These are phyloP conservation scores for Garra rufa DNA, from an alignment of 2,113 vertebrate species.

Conservation along the genomic window DNA sequence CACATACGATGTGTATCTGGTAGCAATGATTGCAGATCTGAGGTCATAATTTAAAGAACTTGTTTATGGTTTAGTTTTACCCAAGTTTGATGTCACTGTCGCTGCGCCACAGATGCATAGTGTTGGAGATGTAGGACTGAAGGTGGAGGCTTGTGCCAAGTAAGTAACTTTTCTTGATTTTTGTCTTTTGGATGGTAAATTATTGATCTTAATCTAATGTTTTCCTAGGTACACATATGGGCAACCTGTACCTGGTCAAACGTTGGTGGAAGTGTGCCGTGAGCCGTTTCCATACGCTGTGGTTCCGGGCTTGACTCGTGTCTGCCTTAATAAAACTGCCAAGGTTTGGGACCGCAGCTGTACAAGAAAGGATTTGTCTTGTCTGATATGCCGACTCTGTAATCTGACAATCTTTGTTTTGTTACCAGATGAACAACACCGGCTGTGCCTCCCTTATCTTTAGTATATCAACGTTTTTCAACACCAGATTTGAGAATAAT, in stretches of 20 bases:
- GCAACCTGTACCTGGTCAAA: slow-evolving; percentile 70
- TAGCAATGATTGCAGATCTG: not conserved
- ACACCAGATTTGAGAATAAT: not conserved
- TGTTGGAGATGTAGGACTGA: slow-evolving; percentile 53
- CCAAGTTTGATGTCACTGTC: slow-evolving; percentile 67
- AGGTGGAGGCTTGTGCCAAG: slow-evolving; percentile 65
- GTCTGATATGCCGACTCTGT: accelerated
- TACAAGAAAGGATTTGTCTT: too few relatives aligned
- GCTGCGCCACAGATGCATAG: slow-evolving; percentile 40
- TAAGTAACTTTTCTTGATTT: too few relatives aligned
- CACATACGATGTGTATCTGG: too few relatives aligned
- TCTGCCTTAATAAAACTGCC: not conserved
- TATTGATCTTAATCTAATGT: not conserved
- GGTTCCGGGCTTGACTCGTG: not conserved
- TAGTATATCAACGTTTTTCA: slow-evolving; percentile 53
- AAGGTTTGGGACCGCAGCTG: not conserved
- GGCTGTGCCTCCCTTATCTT: not conserved
- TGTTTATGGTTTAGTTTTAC: slow-evolving; percentile 69
- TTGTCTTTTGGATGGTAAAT: not conserved
- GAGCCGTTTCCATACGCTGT: accelerated
- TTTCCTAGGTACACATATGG: slow-evolving; percentile 71
- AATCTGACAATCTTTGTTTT: not conserved
- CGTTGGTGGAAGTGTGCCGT: slow-evolving; percentile 52
- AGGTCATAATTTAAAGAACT: not conserved
- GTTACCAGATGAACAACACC: not conserved